A percentile compares a stretch with the other conserved stretches of the same genome.
These are phyloP conservation scores for Ammodytes marinus DNA, from an alignment of 2,113 vertebrate species.

Conservation along the genomic window DNA sequence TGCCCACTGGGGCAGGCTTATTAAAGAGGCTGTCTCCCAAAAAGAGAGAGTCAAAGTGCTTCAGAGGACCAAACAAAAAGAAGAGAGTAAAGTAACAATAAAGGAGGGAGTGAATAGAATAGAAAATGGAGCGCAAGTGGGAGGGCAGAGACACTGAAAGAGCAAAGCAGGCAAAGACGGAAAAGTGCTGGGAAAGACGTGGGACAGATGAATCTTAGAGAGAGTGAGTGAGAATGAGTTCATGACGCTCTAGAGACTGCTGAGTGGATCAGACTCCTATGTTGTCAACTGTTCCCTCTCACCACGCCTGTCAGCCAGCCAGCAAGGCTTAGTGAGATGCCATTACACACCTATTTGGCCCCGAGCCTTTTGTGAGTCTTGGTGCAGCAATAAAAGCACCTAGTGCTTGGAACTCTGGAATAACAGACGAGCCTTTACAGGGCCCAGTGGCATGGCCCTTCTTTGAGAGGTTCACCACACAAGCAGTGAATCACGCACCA, in stretches of 20 bases:
- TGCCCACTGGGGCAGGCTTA: slow-evolving; percentile 80
- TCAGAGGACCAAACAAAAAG: slow-evolving; percentile 63
- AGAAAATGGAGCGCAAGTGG: slow-evolving; percentile 67
- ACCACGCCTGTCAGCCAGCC: slow-evolving; percentile 38
- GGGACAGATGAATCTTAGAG: slow-evolving; percentile 46
- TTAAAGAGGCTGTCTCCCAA: slow-evolving; percentile 81
- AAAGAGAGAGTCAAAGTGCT: slow-evolving; percentile 48
- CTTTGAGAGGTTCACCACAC: slow-evolving; percentile 62
- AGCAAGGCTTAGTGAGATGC: slow-evolving; percentile 14
- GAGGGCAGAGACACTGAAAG: slow-evolving; percentile 43
- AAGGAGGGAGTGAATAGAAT: slow-evolving; percentile 56
- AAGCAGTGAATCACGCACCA: slow-evolving; percentile 62
- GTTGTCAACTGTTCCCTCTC: slow-evolving; percentile 69
- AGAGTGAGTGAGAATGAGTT: slow-evolving; percentile 60
- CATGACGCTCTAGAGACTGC: slow-evolving; percentile 50
- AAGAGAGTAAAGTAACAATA: slow-evolving; percentile 49
- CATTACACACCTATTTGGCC: slow-evolving; percentile 76
- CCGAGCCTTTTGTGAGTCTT: slow-evolving; percentile 75
- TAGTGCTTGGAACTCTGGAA: slow-evolving; percentile 79
- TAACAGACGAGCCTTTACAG: slow-evolving; percentile 78
- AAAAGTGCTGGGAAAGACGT: slow-evolving; percentile 48
- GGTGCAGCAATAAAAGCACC: slow-evolving; percentile 77
- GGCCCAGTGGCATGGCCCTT: slow-evolving; percentile 64
- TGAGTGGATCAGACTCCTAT: slow-evolving; percentile 52
- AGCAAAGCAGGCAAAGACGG: slow-evolving; percentile 46